Conservation (phyloP, 1,140 invertebrate species). For the Elymnias hypermnestra region DNA sequence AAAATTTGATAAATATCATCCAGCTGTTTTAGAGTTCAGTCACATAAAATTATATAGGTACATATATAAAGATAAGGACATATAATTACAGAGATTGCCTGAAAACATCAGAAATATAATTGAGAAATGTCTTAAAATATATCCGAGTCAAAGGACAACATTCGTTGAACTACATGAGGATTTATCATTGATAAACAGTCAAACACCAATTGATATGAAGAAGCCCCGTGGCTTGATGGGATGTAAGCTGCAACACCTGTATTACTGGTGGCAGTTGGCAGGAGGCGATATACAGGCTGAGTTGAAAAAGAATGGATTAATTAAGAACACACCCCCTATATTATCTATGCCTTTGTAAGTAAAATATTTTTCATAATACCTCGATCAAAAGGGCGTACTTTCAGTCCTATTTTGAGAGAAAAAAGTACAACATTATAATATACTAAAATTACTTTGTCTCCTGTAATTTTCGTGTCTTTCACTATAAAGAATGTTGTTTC, state of each 20-base stretch:
- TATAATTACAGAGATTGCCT: slow-evolving; percentile 77
- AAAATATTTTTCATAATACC: neutral
- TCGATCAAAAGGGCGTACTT: too few species aligned
- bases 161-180: slow-evolving; percentile 70
- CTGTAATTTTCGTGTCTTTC: too few species aligned
- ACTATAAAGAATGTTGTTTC: too few species aligned
- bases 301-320: slow-evolving; percentile 93
- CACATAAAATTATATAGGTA: too few species aligned
- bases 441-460: too few species aligned
- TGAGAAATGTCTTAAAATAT: slow-evolving; percentile 82
- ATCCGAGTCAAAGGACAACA: slow-evolving; percentile 79
- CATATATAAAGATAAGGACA: too few species aligned
- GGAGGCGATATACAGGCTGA: slow-evolving; percentile 95
- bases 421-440: too few species aligned
- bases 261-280: slow-evolving; percentile 96
- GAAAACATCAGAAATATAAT: slow-evolving; percentile 79
- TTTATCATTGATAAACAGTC: slow-evolving; percentile 67
- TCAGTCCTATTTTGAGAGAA: too few species aligned
- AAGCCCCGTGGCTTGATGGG: slow-evolving; percentile 75
- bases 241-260: slow-evolving; percentile 87
- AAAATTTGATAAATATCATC: too few species aligned
- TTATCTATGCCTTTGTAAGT: slow-evolving; percentile 85
- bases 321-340: slow-evolving; percentile 88
- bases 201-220: slow-evolving; percentile 47
- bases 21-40: too few species aligned